phyloP scores from a whole-genome alignment of 2,113 vertebrate genomes.

The Isurus oxyrinchus region DNA sequence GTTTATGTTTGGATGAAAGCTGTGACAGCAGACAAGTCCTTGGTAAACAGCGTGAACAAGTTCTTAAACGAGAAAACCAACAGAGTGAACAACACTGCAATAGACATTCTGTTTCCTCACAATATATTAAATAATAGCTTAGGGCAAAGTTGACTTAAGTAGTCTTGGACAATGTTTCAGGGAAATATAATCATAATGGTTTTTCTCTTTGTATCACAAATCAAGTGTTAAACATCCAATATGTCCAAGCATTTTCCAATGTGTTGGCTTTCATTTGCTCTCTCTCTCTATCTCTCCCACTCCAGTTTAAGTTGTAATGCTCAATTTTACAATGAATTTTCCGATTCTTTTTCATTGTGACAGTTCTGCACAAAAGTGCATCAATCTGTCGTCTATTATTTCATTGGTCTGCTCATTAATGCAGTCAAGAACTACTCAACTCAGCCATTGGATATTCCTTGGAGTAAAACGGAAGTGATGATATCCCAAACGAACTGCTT shows the following conservation, averaged over 20 bases:
- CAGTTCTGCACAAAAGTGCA: neutral
- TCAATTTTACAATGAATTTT: neutral
- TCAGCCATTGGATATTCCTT: neutral
- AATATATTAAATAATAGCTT: conserved; percentile 62
- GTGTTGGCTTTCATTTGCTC: no score
- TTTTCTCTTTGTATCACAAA: neutral
- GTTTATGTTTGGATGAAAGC: conserved; percentile 88
- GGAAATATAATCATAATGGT: conserved; percentile 34
- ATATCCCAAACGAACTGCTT: neutral
- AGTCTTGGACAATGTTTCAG: neutral
- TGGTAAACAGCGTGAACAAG: conserved; percentile 98
- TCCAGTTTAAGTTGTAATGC: neutral
- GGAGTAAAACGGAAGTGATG: neutral
- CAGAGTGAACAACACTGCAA: conserved; percentile 83
- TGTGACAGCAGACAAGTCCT: conserved; percentile 96
- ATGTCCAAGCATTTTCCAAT: neutral
- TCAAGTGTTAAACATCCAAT: neutral
- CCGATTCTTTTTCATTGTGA: neutral
- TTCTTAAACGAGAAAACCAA: conserved; percentile 96
- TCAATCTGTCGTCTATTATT: neutral
- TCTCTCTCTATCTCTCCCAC: neutral
- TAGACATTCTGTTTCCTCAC: conserved; percentile 71
- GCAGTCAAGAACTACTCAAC: neutral
- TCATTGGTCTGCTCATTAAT: neutral
- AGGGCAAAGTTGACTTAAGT: conserved; percentile 38